Base-by-base conservation (phyloP, 2,113 vertebrate genomes). In the Myrmecophaga tridactyla region DNA sequence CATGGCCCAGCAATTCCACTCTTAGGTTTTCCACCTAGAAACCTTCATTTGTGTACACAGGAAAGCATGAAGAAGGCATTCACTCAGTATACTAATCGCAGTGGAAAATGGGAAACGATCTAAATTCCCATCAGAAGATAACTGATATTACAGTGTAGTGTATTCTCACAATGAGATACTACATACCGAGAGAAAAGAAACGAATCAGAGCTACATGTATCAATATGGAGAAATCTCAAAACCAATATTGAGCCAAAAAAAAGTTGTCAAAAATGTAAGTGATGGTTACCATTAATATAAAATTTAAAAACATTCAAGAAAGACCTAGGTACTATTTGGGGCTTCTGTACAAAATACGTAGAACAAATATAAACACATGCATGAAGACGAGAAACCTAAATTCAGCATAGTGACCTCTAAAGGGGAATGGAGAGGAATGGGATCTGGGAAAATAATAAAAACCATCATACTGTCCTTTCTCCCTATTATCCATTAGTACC, bases 181-280 rank as follows among this genome's bases (percentile, higher is more conserved):
- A 31, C 4, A 14, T 7, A 17, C 21, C 0, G 29, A 34, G 51
- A 76, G 39, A 86, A 11, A 18, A 43, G 18, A 14, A 95, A 70
- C 51, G 65, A 73, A 39, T 3, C 58, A 34, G 43, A 51, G 46
- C 62, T 92, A n/a, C 3, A 46, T n/a, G 46, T 73, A 41, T 84
- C 56, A 62, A 21, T 8, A 67, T 21, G 76, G 51, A 51, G 17
- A 81, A 11, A 76, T 80, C 60, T 76, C 31, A 53, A 90, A 92
- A 87, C 17, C 76, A 92, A 86, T 7, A 62, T 0, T 48, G 77
- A 90, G 11, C 73, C 76, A 67, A 96, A 92, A 90, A 62, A 93
- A 82, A 81, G 39, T 78, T 92, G 25, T 67, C 86, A 53, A 36
- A 77, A 83, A 62, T 29, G 18, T 62, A 46, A 77, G 20, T 34